Conservation (phyloP, 2,113 vertebrate genomes). For the Lophotis ruficrista region DNA sequence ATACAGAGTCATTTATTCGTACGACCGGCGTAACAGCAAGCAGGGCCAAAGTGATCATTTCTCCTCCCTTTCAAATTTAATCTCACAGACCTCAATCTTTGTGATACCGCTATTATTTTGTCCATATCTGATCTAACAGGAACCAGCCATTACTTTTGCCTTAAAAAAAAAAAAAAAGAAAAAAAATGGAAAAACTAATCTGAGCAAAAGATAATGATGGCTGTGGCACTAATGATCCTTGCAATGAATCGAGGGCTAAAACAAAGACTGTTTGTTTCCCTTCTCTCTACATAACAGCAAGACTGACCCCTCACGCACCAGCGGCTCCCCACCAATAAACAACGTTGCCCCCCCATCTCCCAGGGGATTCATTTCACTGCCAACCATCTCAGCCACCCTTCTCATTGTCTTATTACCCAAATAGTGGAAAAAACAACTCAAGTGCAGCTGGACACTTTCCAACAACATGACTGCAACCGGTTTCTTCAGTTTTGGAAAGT, state of each 20-base stretch:
- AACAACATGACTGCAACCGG: neutral
- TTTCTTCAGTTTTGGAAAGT: neutral
- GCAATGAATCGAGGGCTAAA: constrained; percentile 5
- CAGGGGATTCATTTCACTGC: constrained; percentile 2
- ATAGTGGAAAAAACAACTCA: constrained; percentile 47
- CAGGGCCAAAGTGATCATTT: constrained; percentile 34
- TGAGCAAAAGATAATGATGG: neutral
- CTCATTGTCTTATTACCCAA: constrained; percentile 63
- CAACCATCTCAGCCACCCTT: constrained; percentile 29
- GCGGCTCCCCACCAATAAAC: constrained; percentile 21
- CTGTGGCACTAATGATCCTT: constrained; percentile 56
- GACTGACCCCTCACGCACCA: constrained; percentile 14
- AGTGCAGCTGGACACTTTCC: neutral
- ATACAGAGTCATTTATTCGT: constrained; percentile 7
- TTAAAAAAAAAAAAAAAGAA: neutral
- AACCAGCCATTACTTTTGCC: constrained; percentile 2
- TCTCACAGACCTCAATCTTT: constrained; percentile 52
- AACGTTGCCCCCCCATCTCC: neutral
- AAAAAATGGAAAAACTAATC: neutral
- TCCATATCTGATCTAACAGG: neutral
- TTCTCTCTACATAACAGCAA: neutral
- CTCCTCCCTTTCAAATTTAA: constrained; percentile 54
- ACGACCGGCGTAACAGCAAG: neutral
- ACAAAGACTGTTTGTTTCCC: constrained; percentile 43
- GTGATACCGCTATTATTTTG: constrained; percentile 22